Conservation (phyloP, 2,113 vertebrate species). For the Caranx melampygus region DNA sequence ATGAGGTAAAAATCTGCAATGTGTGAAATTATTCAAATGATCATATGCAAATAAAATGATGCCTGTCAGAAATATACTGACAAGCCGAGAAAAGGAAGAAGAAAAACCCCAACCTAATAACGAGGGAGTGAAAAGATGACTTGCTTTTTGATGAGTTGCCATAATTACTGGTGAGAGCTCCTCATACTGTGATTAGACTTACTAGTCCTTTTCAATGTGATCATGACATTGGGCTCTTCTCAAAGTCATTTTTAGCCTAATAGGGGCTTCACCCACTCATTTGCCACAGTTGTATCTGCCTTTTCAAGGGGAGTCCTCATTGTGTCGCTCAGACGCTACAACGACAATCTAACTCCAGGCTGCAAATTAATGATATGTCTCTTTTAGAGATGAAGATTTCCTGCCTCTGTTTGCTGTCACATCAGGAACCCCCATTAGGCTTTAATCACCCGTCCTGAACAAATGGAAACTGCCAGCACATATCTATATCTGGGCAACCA, state of each 20-base stretch:
- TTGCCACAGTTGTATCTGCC: conserved; percentile 16
- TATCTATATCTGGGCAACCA: conserved; percentile 21
- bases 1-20: not conserved
- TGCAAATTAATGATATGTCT: conserved; percentile 64
- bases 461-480: conserved; percentile 24
- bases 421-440: conserved; percentile 40
- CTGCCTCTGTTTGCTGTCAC: conserved; percentile 53
- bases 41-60: not conserved
- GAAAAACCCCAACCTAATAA: not conserved
- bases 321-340: conserved; percentile 10
- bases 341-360: conserved; percentile 53
- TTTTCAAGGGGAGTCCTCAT: conserved; percentile 24
- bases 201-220: not conserved
- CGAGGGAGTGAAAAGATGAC: not conserved
- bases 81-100: not conserved
- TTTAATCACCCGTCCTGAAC: conserved; percentile 40
- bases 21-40: not conserved
- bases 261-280: not conserved
- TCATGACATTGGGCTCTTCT: conserved; percentile 47
- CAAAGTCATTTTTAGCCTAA: conserved; percentile 46
- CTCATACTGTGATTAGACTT: conserved; percentile 3
- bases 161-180: conserved; percentile 19
- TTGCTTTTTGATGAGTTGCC: conserved; percentile 21
- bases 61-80: not conserved
- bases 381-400: conserved; percentile 46